Base-by-base conservation (phyloP, 2,888 invertebrate genomes). In the Hofmannophila pseudospretella region DNA sequence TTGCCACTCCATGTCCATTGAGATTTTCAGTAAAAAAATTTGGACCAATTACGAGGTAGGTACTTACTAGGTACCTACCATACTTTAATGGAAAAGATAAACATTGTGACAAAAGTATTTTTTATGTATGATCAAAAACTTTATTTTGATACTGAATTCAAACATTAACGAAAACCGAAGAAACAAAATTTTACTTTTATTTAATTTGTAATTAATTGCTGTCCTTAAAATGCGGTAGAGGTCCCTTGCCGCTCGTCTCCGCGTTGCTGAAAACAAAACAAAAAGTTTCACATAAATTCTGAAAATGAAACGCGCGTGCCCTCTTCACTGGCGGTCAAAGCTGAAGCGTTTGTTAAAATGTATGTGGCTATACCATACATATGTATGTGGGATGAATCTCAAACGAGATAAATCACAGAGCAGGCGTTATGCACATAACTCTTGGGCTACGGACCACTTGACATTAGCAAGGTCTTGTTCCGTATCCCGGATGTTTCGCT, bases 381-480 rank as follows among this genome's bases (percentile, higher is more conserved):
- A 72, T 70, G 67, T 68, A 70, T 71, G 67, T 58, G 67, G 70
- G 65, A 49, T 54, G 68, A 62, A 69, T 70, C 67, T 68, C 61
- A 59, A 67, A 59, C 60, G 60, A 70, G 56, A 79, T 81, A 81
- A 79, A 81, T 82, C 81, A 75, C 61, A 67, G 69, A 63, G 62
- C 71, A 71, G 68, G 69, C 76, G 70, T 72, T 73, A 73, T 75
- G 74, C 72, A 72, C 73, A 79, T 80, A 79, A 79, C 69, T 81
- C 80, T 76, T 66, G 57, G 67, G 63, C 57, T 61, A 53, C 66
- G 75, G 69, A 63, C 75, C 73, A 73, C 77, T 78, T 73, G 79
- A 78, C 79, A 74, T 79, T 74, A 72, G 68, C 71, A 67, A 70
- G 70, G 71, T 63, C 70, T 65, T 66, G 64, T 67, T 60, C 66